A percentile compares a stretch with the other conserved stretches of the same genome.
phyloP scores from a whole-genome alignment of 1,140 invertebrate genomes.

The Drosophila kurseongensis region DNA sequence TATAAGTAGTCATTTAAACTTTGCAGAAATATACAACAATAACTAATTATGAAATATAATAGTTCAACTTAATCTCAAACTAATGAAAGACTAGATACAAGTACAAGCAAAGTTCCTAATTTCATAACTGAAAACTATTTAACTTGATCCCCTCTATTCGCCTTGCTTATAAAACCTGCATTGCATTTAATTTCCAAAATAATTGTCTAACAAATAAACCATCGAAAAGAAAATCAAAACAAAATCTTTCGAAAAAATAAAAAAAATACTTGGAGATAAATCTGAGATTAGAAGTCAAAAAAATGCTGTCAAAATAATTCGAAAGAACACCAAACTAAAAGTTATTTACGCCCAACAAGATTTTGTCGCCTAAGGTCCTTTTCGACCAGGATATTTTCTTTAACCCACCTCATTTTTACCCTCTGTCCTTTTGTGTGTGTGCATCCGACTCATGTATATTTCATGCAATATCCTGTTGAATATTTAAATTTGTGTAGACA shows the following conservation, averaged over 20 bases:
- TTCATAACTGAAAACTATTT: too few species aligned
- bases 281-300: conserved; percentile 26
- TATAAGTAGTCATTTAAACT: too few species aligned
- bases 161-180: neutral
- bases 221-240: conserved; percentile 13
- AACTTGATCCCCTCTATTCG: too few species aligned
- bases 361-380: conserved; percentile 68
- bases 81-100: too few species aligned
- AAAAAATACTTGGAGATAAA: conserved; percentile 29
- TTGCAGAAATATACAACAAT: too few species aligned
- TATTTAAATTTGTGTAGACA: conserved; percentile 81
- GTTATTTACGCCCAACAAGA: conserved; percentile 61
- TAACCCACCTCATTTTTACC: neutral
- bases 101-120: too few species aligned
- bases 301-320: conserved; percentile 51
- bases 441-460: conserved; percentile 62
- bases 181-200: conserved; percentile 9
- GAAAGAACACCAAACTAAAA: conserved; percentile 53
- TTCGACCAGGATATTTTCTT: neutral
- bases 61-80: too few species aligned
- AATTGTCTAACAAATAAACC: conserved; percentile 16
- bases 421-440: conserved; percentile 16
- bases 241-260: conserved; percentile 3
- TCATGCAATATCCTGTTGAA: conserved; percentile 81
- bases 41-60: too few species aligned